Percentiles rank a stretch among this genome's conserved stretches.
phyloP scores from a whole-genome alignment of 53 echinoderm and acorn worm genomes.

The Actinopyga echinites region DNA sequence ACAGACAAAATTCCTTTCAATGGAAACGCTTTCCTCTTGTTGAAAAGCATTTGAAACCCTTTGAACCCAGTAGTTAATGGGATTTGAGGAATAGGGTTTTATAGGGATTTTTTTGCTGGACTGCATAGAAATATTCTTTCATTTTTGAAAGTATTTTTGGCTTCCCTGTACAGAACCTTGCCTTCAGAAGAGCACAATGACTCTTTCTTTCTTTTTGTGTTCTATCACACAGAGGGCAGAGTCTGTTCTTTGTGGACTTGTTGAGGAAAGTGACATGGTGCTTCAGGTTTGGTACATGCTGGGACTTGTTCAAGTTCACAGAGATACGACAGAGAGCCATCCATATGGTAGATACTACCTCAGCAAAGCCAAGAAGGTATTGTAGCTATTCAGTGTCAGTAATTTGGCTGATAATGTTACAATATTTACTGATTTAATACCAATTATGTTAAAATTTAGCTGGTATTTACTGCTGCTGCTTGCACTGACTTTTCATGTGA shows the following conservation, averaged over 20 bases:
- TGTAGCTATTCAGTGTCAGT: neutral
- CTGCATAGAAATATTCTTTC: no score
- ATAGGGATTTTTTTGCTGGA: no score
- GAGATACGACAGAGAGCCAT: slow-evolving; percentile 65
- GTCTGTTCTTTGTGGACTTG: slow-evolving; percentile 63
- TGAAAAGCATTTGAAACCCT: no score
- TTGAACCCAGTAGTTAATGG: no score
- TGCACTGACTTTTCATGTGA: no score
- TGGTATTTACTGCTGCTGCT: no score
- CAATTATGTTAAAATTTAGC: no score
- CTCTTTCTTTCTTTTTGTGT: neutral
- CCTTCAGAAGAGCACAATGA: neutral
- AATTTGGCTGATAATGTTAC: neutral
- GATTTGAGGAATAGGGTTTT: no score
- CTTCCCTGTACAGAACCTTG: neutral
- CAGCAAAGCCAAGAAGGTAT: slow-evolving; percentile 83
- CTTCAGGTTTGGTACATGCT: slow-evolving; percentile 97
- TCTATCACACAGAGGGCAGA: slow-evolving; percentile 70
- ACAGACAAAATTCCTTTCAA: no score
- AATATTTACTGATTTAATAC: neutral
- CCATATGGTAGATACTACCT: slow-evolving; percentile 85
- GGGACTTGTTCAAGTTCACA: slow-evolving; percentile 74
- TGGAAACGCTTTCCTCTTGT: no score
- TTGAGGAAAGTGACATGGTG: slow-evolving; percentile 92
- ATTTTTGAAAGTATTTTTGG: no score